These are phyloP conservation scores for Numenius arquata DNA, from an alignment of 2,113 vertebrate genomes.

Conservation along the genomic window DNA sequence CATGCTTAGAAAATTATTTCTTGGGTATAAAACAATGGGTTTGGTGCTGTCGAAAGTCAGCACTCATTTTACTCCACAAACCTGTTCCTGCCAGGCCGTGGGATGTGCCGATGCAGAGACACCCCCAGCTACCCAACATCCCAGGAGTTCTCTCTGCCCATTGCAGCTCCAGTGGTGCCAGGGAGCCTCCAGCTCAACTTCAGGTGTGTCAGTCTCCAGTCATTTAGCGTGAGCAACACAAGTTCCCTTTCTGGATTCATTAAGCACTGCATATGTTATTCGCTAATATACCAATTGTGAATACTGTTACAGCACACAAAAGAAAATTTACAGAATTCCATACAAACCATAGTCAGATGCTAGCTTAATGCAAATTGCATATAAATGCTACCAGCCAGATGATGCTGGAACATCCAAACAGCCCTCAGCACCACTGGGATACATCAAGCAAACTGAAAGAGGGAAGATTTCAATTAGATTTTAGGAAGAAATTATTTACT, in stretches of 20 bases:
- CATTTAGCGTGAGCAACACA: not conserved
- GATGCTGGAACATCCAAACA: not conserved
- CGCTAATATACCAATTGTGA: not conserved
- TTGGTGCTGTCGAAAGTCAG: not conserved
- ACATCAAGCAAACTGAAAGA: not conserved
- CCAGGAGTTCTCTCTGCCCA: not conserved
- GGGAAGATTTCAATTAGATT: no score
- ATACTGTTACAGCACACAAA: not conserved
- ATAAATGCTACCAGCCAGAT: not conserved
- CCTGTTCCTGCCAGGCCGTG: not conserved
- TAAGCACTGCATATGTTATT: not conserved
- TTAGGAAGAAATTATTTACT: no score
- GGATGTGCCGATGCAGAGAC: not conserved
- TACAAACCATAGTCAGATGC: not conserved
- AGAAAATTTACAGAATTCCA: not conserved
- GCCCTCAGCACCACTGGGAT: not conserved
- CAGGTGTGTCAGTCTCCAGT: not conserved
- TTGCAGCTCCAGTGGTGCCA: not conserved
- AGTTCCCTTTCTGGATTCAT: not conserved
- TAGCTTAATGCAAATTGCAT: not conserved
- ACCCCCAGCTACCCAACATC: not conserved
- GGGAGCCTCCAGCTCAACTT: not conserved
- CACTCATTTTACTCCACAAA: not conserved
- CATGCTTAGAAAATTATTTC: not conserved
- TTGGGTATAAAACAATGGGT: not conserved